These are phyloP conservation scores for Phengaris alcon DNA, from an alignment of 2,888 invertebrate species.

Conservation along the genomic window DNA sequence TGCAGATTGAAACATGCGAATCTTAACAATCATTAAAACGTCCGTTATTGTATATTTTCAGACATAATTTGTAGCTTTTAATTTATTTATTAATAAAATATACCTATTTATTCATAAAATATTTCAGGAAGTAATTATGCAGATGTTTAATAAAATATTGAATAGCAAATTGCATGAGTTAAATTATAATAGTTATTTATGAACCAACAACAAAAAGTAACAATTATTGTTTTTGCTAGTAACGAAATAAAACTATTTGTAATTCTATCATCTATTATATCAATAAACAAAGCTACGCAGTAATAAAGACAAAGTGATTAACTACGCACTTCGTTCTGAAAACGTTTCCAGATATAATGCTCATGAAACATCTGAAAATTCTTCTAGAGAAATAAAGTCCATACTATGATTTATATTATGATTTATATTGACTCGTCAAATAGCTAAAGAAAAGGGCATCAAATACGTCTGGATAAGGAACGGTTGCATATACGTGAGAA, in stretches of 20 bases:
- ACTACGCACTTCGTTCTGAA: not conserved
- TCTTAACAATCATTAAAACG: too few relatives aligned
- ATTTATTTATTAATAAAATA: too few relatives aligned
- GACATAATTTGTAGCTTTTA: too few relatives aligned
- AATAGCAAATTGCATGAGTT: not conserved
- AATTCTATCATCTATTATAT: conserved; percentile 9
- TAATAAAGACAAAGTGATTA: not conserved
- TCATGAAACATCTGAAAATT: not conserved
- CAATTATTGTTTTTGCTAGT: conserved; percentile 25
- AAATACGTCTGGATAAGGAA: too few relatives aligned
- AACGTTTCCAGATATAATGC: not conserved
- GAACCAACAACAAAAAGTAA: conserved; percentile 18
- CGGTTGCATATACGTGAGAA: too few relatives aligned
- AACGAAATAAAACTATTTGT: conserved; percentile 18
- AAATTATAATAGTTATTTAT: conserved; percentile 17
- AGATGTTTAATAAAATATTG: conserved; percentile 11
- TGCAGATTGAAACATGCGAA: too few relatives aligned
- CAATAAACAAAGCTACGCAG: not conserved
- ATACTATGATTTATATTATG: too few relatives aligned
- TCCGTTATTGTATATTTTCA: too few relatives aligned
- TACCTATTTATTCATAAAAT: not conserved
- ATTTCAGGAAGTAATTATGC: conserved; percentile 16
- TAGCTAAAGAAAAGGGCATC: too few relatives aligned
- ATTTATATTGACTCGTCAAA: too few relatives aligned
- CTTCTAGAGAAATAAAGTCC: too few relatives aligned